phyloP scores from a whole-genome alignment of 2,797 vertebrate genomes.

The Megalops cyprinoides region DNA sequence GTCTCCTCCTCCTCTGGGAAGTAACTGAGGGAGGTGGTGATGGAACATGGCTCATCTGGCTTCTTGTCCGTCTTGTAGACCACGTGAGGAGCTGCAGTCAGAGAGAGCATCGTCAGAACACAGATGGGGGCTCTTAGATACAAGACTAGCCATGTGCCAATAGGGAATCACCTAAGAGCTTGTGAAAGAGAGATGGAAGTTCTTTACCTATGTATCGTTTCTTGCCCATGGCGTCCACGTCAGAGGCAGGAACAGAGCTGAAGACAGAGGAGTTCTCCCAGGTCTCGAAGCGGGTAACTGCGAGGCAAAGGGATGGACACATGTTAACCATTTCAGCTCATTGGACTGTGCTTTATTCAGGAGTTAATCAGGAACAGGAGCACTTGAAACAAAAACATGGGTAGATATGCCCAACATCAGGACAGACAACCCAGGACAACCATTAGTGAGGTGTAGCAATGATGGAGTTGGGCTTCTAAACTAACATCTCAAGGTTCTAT shows the following conservation, averaged over 20 bases:
- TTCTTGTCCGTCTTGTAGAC: constrained; percentile 88
- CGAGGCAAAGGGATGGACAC: background rate
- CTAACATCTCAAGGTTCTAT: background rate
- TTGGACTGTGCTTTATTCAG: too few relatives aligned
- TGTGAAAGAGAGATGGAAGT: background rate
- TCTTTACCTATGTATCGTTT: constrained; percentile 83
- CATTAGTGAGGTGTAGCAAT: too few relatives aligned
- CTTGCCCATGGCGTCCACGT: constrained; percentile 86
- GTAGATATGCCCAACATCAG: too few relatives aligned
- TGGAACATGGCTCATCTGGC: constrained; percentile 88
- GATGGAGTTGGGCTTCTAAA: too few relatives aligned
- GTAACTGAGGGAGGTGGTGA: constrained; percentile 86
- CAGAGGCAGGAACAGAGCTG: constrained; percentile 82
- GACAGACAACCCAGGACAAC: too few relatives aligned
- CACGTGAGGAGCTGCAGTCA: constrained; percentile 83
- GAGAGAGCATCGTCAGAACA: too few relatives aligned
- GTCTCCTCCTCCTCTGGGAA: constrained; percentile 82
- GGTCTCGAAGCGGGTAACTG: constrained; percentile 62
- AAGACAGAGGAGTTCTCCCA: constrained; percentile 86
- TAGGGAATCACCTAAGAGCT: too few relatives aligned
- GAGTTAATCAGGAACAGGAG: too few relatives aligned
- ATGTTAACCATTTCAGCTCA: background rate
- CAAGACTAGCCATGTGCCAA: too few relatives aligned
- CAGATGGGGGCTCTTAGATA: too few relatives aligned
- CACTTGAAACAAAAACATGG: too few relatives aligned